phyloP scores from a whole-genome alignment of 2,797 vertebrate species.

The Fundulus diaphanus region DNA sequence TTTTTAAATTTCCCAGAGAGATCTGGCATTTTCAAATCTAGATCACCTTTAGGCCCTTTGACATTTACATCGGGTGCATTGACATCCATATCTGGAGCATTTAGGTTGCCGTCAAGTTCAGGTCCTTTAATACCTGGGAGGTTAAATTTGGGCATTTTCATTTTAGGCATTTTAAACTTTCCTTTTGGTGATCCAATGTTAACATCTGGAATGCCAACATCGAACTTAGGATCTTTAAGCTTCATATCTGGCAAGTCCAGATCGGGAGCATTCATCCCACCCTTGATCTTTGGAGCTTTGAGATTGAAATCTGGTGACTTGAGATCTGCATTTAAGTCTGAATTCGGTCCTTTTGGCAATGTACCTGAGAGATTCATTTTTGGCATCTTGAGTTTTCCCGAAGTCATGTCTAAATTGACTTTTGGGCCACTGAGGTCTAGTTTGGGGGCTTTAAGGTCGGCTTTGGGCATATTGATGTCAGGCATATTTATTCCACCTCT shows the following conservation, averaged over 20 bases:
- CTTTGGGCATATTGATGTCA: slow-evolving; percentile 46
- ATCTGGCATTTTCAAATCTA: slow-evolving; percentile 47
- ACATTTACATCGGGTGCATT: slow-evolving; percentile 45
- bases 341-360: slow-evolving; percentile 46
- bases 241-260: slow-evolving; percentile 28
- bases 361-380: slow-evolving; percentile 44
- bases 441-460: slow-evolving; percentile 37
- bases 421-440: slow-evolving; percentile 46
- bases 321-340: slow-evolving; percentile 22
- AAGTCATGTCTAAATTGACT: slow-evolving; percentile 30
- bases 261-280: slow-evolving; percentile 46
- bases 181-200: slow-evolving; percentile 30
- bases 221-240: neutral
- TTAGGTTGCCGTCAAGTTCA: slow-evolving; percentile 18
- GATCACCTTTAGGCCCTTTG: slow-evolving; percentile 33
- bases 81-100: slow-evolving; percentile 9
- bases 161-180: slow-evolving; percentile 32
- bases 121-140: slow-evolving; percentile 17
- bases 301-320: slow-evolving; percentile 32
- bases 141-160: slow-evolving; percentile 38
- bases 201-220: slow-evolving; percentile 4
- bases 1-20: slow-evolving; percentile 65
- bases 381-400: slow-evolving; percentile 52
- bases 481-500: slow-evolving; percentile 50
- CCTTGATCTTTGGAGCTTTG: slow-evolving; percentile 58